Percentiles rank a stretch among this genome's conserved stretches.
phyloP scores from a whole-genome alignment of 1,140 invertebrate species.

The Brachionus koreanus region DNA sequence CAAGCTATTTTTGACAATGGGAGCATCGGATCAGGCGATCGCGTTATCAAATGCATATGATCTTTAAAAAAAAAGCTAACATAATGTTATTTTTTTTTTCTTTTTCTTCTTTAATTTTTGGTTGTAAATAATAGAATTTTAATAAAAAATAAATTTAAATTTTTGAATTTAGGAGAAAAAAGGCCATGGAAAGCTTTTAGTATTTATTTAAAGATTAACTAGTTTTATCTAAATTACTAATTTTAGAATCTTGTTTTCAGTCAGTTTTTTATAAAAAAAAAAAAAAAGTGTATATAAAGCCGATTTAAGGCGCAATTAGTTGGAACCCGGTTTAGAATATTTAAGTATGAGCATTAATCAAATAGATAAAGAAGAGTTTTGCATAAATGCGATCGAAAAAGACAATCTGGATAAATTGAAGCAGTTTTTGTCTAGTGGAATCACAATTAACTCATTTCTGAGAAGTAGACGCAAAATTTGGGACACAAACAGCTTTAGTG shows the following conservation, averaged over 20 bases:
- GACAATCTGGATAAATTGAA: slow-evolving; percentile 39
- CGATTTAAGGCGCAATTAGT: background rate
- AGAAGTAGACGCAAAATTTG: slow-evolving; percentile 5
- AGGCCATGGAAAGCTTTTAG: background rate
- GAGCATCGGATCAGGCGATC: slow-evolving; percentile 55
- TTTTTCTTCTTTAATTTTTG: background rate
- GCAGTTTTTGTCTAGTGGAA: background rate
- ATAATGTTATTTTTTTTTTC: background rate
- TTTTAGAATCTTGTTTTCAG: slow-evolving; percentile 23
- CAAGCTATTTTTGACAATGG: slow-evolving; percentile 54
- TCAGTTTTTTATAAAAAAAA: background rate
- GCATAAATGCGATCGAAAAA: background rate
- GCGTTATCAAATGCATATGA: slow-evolving; percentile 52
- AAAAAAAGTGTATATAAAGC: background rate
- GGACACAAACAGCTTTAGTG: slow-evolving; percentile 25
- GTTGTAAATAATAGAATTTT: background rate
- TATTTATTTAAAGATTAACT: slow-evolving; percentile 31
- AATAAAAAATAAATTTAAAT: background rate
- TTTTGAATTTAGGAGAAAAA: background rate
- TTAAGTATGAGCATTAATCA: slow-evolving; percentile 35
- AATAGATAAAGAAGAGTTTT: slow-evolving; percentile 38
- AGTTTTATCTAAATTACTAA: slow-evolving; percentile 15
- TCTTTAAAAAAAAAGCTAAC: slow-evolving; percentile 47
- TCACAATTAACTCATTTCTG: slow-evolving; percentile 29
- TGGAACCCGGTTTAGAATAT: background rate